Evolutionary conservation across 2,888 invertebrate genomes (phyloP), one percentile per base, ranked within the genome.

Genomic region (Melipona beecheii): DNA sequence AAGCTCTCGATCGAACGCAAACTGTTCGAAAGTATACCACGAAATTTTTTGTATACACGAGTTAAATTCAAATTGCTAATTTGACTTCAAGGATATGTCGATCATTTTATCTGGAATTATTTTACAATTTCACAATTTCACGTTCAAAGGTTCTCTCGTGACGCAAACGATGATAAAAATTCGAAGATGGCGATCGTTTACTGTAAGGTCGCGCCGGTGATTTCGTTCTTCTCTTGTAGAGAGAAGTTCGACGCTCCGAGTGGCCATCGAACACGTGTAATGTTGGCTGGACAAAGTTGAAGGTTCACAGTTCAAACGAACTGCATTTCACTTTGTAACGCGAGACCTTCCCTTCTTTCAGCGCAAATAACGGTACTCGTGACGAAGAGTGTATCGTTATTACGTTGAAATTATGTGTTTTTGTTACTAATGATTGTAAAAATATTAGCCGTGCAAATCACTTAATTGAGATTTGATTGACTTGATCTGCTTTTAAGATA

Each of bases 271-370:
- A 52, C 31, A 21, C 19, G 27, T 27, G 49, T 24, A 49, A 27
- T 49, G 49, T 31, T 31, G 49, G n/a, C 36, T 52, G 31, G 49
- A n/a, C 62, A 52, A n/a, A n/a, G 50, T 50, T 52, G 43, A n/a
- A 24, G 56, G 62, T 43, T 77, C 54, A 24, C 62, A 27, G 54
- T 52, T 69, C 78, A 69, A 62, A 64, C 79, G 68, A 54, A 9
- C 49, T 49, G 13, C 50, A 27, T 68, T 68, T 72, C 49, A 31
- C 78, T 78, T 79, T 79, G 79, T 64, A 52, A 79, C 21, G 2
- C 6, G 78, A 62, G 60, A 77, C 62, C 24, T 54, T 69, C 49
- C n/a, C 56, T 17, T 65, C 15, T 65, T 49, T 50, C 24, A n/a
- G 56, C n/a, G n/a, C 43, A 43, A 54, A 49, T 62, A 62, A 43